Evolutionary conservation across 2,113 vertebrate species (phyloP).

Genomic region (Carlito syrichta): DNA sequence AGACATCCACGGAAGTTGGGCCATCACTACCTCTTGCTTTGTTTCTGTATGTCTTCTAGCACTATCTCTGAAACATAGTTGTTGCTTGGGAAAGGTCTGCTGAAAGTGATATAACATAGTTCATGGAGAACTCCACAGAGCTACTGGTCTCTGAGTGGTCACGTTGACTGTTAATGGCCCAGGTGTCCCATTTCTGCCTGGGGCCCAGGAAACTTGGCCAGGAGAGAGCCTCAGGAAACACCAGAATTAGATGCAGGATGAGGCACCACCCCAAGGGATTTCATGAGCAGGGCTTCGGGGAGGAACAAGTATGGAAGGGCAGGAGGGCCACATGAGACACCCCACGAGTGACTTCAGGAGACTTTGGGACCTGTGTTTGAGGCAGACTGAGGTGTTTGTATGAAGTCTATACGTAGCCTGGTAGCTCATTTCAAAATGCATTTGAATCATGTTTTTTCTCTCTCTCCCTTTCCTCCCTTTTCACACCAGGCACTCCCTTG

Average conservation of each 20-base stretch:
- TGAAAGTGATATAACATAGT: background rate
- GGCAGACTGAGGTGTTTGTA: background rate
- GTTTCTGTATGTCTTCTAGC: background rate
- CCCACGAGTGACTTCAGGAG: background rate
- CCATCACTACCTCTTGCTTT: background rate
- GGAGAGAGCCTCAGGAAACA: background rate
- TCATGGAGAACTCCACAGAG: background rate
- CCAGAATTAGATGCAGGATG: background rate
- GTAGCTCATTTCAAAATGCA: too few species aligned
- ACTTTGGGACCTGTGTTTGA: background rate
- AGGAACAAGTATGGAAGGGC: background rate
- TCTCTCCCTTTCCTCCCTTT: too few species aligned
- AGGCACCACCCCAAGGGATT: background rate
- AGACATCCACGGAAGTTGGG: too few species aligned
- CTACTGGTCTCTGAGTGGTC: background rate
- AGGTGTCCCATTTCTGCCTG: background rate
- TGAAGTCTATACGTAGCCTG: too few species aligned
- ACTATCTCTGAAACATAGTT: background rate
- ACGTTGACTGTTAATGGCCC: background rate
- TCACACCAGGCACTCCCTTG: too few species aligned
- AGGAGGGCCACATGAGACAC: background rate
- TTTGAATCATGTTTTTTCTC: too few species aligned
- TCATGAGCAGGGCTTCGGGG: background rate
- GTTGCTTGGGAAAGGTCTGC: background rate
- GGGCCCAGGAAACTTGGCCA: background rate